Base-by-base conservation (phyloP, 1,140 invertebrate genomes). In the Lordiphosa clarofinis region DNA sequence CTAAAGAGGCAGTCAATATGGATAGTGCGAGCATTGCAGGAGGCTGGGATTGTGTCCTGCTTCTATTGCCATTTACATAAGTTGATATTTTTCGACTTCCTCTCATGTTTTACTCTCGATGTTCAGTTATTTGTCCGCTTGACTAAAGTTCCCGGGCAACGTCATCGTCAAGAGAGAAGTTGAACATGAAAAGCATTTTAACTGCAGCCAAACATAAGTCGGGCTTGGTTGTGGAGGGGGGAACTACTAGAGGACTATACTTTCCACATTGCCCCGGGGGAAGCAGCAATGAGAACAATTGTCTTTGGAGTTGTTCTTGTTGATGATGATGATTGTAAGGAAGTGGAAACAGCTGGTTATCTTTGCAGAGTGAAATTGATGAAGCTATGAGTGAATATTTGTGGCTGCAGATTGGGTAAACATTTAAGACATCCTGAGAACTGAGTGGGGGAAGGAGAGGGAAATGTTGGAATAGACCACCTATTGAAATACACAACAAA, bases 101-200 rank as follows among this genome's bases (percentile, higher is more conserved):
- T 39, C 50, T 21, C 60, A 37, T 49, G 47, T 49, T 43, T 54
- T 15, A 61, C 35, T 33, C 37, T n/a, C 11, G 12, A 31, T 59
- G 55, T 61, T 57, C 58, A 68, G 73, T 74, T 79, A 73, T 81
- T 79, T 79, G 70, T 81, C 66, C 47, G 75, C 61, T 65, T 53
- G 60, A 71, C 47, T 57, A 70, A 56, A 74, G 74, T 74, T 69
- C 37, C 48, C 31, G 36, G 47, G 33, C 46, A 48, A 37, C 15
- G 47, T 35, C 53, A 52, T 37, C 13, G 13, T 52, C 37, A 46
- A 46, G 43, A 46, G 40, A 49, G 63, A 55, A 42, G 56, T 72
- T 72, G 69, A 63, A 81, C 76, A 81, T 82, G 72, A 59, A 81
- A 82, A 81, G 59, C 76, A 68, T 81, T 81, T 81, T 81, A 81